These are phyloP conservation scores for Enchytraeus crypticus DNA, from an alignment of 2,888 invertebrate genomes.

Conservation along the genomic window DNA sequence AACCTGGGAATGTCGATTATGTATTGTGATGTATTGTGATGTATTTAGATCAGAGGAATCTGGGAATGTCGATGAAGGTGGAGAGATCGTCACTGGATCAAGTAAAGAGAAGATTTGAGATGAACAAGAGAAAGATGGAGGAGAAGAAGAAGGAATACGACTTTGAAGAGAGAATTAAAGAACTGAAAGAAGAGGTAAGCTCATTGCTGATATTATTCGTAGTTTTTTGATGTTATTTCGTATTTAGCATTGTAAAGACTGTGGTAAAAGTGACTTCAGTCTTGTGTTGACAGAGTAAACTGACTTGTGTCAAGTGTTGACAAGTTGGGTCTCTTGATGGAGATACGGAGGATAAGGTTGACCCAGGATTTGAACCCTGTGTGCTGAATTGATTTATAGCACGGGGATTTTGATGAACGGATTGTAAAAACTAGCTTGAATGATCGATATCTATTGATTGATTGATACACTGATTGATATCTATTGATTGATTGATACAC, in stretches of 20 bases:
- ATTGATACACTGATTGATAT: no score
- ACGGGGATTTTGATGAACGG: no score
- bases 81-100: conserved; percentile 52
- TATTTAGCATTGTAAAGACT: no score
- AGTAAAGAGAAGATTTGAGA: conserved; percentile 80
- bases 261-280: no score
- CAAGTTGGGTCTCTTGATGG: background rate
- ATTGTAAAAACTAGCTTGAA: no score
- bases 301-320: background rate
- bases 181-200: conserved; percentile 77
- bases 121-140: conserved; percentile 85
- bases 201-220: background rate
- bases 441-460: no score
- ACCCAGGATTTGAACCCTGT: background rate
- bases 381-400: background rate
- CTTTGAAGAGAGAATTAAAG: conserved; percentile 76
- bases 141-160: conserved; percentile 94
- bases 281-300: no score
- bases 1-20: conserved; percentile 72
- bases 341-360: background rate
- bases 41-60: conserved; percentile 73
- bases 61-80: conserved; percentile 64
- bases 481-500: no score
- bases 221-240: no score
- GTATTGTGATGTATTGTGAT: no score